Percentiles rank a stretch among this genome's conserved stretches.
Evolutionary conservation across 2,888 invertebrate genomes (phyloP).

Genomic region (Tetranychus piercei): DNA sequence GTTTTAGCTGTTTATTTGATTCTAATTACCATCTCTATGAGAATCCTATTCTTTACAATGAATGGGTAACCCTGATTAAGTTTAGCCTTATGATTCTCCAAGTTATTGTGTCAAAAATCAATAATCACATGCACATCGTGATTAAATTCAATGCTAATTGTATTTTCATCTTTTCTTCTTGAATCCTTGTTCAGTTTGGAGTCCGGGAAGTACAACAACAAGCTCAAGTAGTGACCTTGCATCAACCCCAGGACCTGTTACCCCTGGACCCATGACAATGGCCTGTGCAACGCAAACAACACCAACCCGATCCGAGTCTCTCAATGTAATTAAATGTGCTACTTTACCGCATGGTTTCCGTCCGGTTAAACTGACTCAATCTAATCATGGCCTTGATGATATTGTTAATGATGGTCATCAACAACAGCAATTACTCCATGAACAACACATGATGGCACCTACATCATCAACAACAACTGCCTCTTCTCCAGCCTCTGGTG

Average conservation of each 20-base stretch:
- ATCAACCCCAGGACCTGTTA: conserved; percentile 6
- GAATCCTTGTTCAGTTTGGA: conserved; percentile 14
- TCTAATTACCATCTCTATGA: too few species aligned
- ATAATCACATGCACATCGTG: too few species aligned
- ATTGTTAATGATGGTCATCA: not conserved
- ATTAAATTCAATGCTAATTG: too few species aligned
- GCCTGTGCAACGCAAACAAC: conserved; percentile 13
- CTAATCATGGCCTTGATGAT: not conserved
- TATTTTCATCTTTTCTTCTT: too few species aligned
- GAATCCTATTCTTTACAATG: too few species aligned
- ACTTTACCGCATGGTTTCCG: conserved; percentile 16
- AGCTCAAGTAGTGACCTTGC: conserved; percentile 13
- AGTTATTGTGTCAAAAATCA: too few species aligned
- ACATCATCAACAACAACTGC: not conserved
- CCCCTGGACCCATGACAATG: conserved; percentile 4
- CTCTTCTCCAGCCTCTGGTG: not conserved
- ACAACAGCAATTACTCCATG: too few species aligned
- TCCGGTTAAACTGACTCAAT: conserved; percentile 13
- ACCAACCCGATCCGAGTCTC: conserved; percentile 3
- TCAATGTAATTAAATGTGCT: not conserved
- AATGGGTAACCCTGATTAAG: too few species aligned
- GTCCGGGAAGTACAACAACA: conserved; percentile 18
- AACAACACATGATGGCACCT: not conserved
- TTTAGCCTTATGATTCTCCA: too few species aligned
- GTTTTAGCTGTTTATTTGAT: too few species aligned